Percentiles rank a stretch among this genome's conserved stretches.
phyloP scores from a whole-genome alignment of 2,888 invertebrate species.

The Sinhomidia bicolor region DNA sequence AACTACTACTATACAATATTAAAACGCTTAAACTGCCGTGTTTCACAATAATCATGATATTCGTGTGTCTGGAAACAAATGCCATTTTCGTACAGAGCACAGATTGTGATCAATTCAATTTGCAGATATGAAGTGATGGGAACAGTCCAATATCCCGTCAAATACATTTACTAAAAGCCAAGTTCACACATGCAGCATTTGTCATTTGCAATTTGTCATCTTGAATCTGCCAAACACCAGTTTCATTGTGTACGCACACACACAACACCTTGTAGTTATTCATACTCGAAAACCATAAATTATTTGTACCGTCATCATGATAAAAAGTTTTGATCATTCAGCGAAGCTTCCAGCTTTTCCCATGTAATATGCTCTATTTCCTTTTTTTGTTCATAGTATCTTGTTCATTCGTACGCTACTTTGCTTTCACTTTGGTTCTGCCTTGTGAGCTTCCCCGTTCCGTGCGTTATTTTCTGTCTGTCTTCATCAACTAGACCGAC shows the following conservation, averaged over 20 bases:
- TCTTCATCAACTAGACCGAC: neutral
- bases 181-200: neutral
- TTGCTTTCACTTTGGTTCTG: neutral
- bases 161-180: conserved; percentile 1
- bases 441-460: neutral
- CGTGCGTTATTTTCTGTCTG: neutral
- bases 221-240: conserved; percentile 3
- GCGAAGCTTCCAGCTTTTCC: neutral
- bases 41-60: no score
- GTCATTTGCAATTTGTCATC: conserved; percentile 62
- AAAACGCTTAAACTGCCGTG: no score
- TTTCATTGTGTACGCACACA: no score
- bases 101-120: conserved; percentile 55
- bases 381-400: no score
- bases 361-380: no score
- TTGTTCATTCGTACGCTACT: no score
- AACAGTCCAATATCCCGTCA: conserved; percentile 49
- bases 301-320: conserved; percentile 27
- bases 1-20: no score
- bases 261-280: neutral
- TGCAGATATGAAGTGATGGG: conserved; percentile 27
- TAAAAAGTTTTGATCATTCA: conserved; percentile 31
- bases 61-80: neutral
- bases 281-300: conserved; percentile 14
- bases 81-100: neutral